These are phyloP conservation scores for Eristalinus aeneus DNA, from an alignment of 2,888 invertebrate genomes.

Conservation along the genomic window DNA sequence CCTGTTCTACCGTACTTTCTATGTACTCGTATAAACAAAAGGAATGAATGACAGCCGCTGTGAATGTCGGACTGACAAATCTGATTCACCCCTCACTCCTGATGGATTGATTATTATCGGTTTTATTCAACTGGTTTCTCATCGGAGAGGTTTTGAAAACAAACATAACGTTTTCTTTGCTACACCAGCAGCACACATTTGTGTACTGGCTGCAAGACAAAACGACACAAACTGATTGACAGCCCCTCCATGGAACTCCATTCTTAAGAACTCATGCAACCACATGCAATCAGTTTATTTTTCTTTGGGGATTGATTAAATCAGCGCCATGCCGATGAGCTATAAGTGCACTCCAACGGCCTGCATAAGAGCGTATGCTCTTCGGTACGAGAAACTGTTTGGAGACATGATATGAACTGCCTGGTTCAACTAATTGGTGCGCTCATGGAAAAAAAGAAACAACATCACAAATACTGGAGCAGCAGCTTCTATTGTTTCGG, in stretches of 20 bases:
- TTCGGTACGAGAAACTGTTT: background rate
- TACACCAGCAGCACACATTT: background rate
- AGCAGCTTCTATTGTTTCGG: background rate
- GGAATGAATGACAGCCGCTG: background rate
- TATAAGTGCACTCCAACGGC: background rate
- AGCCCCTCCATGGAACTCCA: background rate
- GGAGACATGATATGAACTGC: background rate
- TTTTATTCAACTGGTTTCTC: background rate
- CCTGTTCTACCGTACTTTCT: background rate
- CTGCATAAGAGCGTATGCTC: background rate
- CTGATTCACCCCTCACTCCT: background rate
- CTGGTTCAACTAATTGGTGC: conserved; percentile 4
- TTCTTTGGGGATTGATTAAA: conserved; percentile 6
- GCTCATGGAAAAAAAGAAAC: background rate
- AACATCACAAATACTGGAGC: background rate
- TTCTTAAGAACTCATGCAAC: background rate
- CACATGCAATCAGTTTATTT: background rate
- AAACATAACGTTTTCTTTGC: background rate
- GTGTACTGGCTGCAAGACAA: background rate
- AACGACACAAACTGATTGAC: background rate
- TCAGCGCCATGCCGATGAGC: background rate
- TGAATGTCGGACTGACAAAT: background rate
- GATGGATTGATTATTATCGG: conserved; percentile 15
- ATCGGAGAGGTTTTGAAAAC: background rate
- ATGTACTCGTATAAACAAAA: conserved; percentile 1